Conservation (phyloP, 2,888 invertebrate genomes). For the Cacoxenus indagator region DNA sequence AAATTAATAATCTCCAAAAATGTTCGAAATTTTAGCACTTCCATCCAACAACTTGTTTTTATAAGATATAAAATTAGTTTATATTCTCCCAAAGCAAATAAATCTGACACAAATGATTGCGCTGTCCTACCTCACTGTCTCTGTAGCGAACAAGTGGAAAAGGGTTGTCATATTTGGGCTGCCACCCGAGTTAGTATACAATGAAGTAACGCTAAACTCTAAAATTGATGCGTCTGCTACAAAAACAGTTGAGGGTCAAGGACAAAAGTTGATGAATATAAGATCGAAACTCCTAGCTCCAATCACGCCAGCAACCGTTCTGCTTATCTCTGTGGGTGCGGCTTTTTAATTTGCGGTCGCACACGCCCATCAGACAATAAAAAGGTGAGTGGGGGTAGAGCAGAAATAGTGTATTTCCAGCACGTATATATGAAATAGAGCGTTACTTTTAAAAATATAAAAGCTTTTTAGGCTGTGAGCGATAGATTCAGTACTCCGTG, state of each 20-base stretch:
- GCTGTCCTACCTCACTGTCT: no score
- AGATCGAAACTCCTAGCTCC: conserved; percentile 28
- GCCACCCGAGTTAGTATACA: conserved; percentile 50
- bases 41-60: no score
- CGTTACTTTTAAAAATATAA: conserved; percentile 12
- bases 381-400: neutral
- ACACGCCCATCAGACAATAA: neutral
- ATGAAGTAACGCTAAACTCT: conserved; percentile 53
- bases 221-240: neutral
- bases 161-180: neutral
- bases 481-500: neutral
- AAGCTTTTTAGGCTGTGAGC: neutral
- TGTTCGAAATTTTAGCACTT: no score
- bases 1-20: no score
- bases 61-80: conserved; percentile 58
- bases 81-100: conserved; percentile 37
- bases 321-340: neutral
- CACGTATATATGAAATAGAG: conserved; percentile 43
- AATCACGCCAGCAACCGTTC: neutral
- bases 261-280: conserved; percentile 14
- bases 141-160: conserved; percentile 49
- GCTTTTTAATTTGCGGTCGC: conserved; percentile 17
- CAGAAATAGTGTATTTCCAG: conserved; percentile 31
- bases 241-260: neutral
- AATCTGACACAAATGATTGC: conserved; percentile 22